Evolutionary conservation across 2,888 invertebrate species (phyloP).

Genomic region (Hypercompe scribonia): DNA sequence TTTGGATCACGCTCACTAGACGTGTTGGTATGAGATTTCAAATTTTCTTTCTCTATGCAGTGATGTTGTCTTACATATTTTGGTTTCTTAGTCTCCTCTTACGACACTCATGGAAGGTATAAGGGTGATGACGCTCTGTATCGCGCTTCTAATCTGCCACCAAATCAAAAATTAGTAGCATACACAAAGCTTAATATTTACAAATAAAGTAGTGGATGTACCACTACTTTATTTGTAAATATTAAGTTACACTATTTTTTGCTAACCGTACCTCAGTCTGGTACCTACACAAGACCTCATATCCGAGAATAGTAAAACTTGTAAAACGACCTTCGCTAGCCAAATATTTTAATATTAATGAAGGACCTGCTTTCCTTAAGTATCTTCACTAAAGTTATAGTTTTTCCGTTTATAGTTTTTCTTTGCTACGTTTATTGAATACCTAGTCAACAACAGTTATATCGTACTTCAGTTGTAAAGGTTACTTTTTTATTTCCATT

Average conservation of each 20-base stretch:
- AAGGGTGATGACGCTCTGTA: too few species aligned
- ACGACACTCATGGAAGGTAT: too few species aligned
- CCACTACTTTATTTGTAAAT: not conserved
- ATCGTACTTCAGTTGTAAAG: not conserved
- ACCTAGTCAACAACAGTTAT: not conserved
- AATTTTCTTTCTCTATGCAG: too few species aligned
- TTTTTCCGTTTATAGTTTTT: not conserved
- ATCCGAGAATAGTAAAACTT: constrained; percentile 40
- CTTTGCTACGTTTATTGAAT: not conserved
- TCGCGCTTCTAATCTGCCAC: too few species aligned
- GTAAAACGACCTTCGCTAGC: constrained; percentile 24
- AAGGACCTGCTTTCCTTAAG: constrained; percentile 4
- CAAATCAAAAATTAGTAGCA: too few species aligned
- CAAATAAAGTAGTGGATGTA: too few species aligned
- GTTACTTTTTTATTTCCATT: not conserved
- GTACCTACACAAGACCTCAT: constrained; percentile 31
- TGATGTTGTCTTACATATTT: too few species aligned
- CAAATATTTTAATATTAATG: constrained; percentile 41
- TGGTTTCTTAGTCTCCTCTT: too few species aligned
- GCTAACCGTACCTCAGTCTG: constrained; percentile 17
- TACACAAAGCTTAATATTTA: too few species aligned
- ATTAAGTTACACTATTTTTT: constrained; percentile 1
- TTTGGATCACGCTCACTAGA: too few species aligned
- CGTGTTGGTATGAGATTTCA: too few species aligned
- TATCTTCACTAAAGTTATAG: constrained; percentile 6